These are phyloP conservation scores for Cataglyphis cursor DNA, from an alignment of 2,888 invertebrate species.

Conservation along the genomic window DNA sequence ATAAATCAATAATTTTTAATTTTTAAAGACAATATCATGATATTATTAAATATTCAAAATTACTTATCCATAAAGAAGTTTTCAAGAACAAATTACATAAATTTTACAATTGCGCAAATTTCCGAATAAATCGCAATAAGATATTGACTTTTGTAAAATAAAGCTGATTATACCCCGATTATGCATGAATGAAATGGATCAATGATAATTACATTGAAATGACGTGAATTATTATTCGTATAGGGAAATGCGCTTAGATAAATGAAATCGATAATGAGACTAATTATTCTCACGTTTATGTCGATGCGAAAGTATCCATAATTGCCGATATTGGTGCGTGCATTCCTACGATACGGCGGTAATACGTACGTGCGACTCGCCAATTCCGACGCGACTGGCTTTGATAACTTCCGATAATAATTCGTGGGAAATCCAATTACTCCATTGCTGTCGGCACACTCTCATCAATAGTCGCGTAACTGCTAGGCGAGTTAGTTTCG, in stretches of 20 bases:
- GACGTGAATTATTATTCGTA: background rate
- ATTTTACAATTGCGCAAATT: background rate
- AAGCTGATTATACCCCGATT: slow-evolving; percentile 7
- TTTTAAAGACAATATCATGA: background rate
- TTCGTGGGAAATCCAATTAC: slow-evolving; percentile 66
- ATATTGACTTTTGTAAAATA: background rate
- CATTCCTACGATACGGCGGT: slow-evolving; percentile 36
- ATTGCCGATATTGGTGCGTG: slow-evolving; percentile 50
- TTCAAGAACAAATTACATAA: background rate
- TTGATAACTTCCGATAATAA: slow-evolving; percentile 58
- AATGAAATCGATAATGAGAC: slow-evolving; percentile 54
- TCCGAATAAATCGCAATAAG: background rate
- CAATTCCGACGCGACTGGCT: slow-evolving; percentile 54
- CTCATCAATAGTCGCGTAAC: background rate
- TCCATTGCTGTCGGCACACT: slow-evolving; percentile 9
- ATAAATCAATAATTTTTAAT: background rate
- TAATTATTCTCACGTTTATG: slow-evolving; percentile 61
- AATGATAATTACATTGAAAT: slow-evolving; percentile 34
- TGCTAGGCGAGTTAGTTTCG: background rate
- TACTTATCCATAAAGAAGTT: background rate
- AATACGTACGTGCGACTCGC: slow-evolving; percentile 40
- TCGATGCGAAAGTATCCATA: slow-evolving; percentile 50
- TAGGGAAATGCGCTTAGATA: slow-evolving; percentile 22
- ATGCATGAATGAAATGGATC: slow-evolving; percentile 16
- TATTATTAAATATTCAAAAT: background rate